Evolutionary conservation across 2,113 vertebrate species (phyloP), one percentile per base, ranked within the genome.

Genomic region (Cercocebus atys): DNA sequence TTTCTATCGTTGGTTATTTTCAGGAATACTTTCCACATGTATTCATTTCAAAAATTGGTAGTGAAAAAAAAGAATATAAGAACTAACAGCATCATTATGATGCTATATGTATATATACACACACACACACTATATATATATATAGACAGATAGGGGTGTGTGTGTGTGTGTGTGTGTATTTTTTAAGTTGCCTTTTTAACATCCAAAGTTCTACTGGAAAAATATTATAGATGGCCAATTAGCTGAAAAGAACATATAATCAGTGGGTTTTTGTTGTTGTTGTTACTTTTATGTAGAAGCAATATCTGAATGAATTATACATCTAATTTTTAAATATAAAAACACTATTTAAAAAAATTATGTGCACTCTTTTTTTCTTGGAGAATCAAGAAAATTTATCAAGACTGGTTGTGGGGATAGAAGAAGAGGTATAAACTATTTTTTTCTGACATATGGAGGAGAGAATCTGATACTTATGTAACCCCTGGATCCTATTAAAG

Each of bases 401-500:
- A 82, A 90, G 43, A 43, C 25, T 50, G 12, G 8, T 73, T 88
- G 2, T 73, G 22, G 40, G 7, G 6, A 83, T 22, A 13, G 30
- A 38, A 8, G 3, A 7, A 32, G 5, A 79, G 30, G 3, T n/a
- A 75, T 75, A 50, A 68, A 87, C 72, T 84, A 40, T 64, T 81
- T 96, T 70, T 84, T 82, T 72, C 25, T 83, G 45, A 64, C 55
- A 84, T n/a, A 40, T 45, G 1, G 8, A 79, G n/a, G 12, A 78
- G 88, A 80, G 43, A 83, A 68, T 94, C 18, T 91, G 59, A 84
- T 35, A 47, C 13, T 78, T 82, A 45, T 35, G 92, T 72, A 97
- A 88, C 25, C 14, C n/a, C 5, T 73, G 7, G 30, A 72, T 79
- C 10, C 18, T 25, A 68, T 81, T 1, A 87, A 72, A 90, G 38